Evolutionary conservation across 2,113 vertebrate species (phyloP), one percentile per base, ranked within the genome.

Genomic region (Poeciliopsis prolifica): DNA sequence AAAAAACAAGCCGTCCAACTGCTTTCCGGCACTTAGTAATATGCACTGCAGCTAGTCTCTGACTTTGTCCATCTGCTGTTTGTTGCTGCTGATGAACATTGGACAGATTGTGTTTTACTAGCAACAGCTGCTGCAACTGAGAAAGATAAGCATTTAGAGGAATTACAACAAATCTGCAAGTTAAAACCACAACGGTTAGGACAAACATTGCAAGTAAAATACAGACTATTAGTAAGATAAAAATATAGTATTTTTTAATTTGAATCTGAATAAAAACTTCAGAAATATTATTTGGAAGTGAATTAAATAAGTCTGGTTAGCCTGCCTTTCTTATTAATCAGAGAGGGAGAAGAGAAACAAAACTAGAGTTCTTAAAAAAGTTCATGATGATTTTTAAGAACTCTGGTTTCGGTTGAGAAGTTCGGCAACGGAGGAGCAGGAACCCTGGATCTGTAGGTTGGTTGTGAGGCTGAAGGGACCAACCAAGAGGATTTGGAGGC

Each of bases 41-140:
- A 10, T 22, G 35, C 17, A 12, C 58, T 29, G 58, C 58, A 71
- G 58, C 58, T 37, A 40, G 54, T 40, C n/a, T 15, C 58, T 40
- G 58, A 58, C 58, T 71, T 61, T 28, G 69, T 61, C 69, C 69
- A 71, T 71, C 69, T 71, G 69, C 69, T 42, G 58, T 71, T 61
- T 71, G 58, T 61, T 71, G 35, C 69, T 19, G 33, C 54, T 61
- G 58, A 71, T 40, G 58, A 71, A 42, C 69, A 13, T 4, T 29
- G 48, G 48, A 71, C 54, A 71, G n/a, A 61, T 61, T 71, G 37
- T 61, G 69, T 71, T 71, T 71, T 61, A 40, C n/a, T 40, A 61
- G 28, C 69, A 71, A 26, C 69, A 71, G 69, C 69, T 71, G 69
- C n/a, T 42, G 33, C 17, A 61, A 40, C 61, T 11, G 48, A 61